phyloP scores from a whole-genome alignment of 1,140 invertebrate species.

The Platyura marginata region DNA sequence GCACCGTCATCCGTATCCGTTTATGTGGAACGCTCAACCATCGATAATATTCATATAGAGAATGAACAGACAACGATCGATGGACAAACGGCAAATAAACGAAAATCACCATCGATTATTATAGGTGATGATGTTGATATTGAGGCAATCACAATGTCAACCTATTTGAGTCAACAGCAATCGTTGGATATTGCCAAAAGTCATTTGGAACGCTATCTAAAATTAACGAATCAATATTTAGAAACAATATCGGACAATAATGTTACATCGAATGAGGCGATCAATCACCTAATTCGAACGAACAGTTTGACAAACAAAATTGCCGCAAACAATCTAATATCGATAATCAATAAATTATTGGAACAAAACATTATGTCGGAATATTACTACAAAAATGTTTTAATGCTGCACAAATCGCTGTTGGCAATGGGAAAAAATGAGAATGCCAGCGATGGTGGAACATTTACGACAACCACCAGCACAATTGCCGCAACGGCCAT shows the following conservation, averaged over 20 bases:
- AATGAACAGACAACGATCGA: background rate
- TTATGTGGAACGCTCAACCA: background rate
- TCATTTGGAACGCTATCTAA: conserved; percentile 6
- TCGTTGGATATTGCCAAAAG: conserved; percentile 5
- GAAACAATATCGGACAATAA: conserved; percentile 1
- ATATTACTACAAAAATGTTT: conserved; percentile 5
- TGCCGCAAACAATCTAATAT: conserved; percentile 5
- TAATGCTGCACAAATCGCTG: too few relatives aligned
- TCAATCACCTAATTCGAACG: conserved; percentile 3
- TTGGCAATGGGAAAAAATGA: too few relatives aligned
- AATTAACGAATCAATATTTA: conserved; percentile 6
- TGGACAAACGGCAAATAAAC: background rate
- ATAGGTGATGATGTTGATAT: background rate
- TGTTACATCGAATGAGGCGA: conserved; percentile 1
- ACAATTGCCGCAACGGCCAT: background rate
- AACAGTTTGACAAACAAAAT: conserved; percentile 6
- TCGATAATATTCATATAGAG: background rate
- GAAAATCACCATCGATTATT: background rate
- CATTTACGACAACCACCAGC: background rate
- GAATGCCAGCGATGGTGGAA: too few relatives aligned
- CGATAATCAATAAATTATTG: conserved; percentile 4
- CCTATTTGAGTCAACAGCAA: conserved; percentile 1
- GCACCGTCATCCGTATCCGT: background rate
- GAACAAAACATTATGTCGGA: conserved; percentile 5
- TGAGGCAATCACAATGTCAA: background rate